Percentiles rank a stretch among this genome's conserved stretches.
Evolutionary conservation across 2,888 invertebrate species (phyloP).

Genomic region (Parelbella ahira): DNA sequence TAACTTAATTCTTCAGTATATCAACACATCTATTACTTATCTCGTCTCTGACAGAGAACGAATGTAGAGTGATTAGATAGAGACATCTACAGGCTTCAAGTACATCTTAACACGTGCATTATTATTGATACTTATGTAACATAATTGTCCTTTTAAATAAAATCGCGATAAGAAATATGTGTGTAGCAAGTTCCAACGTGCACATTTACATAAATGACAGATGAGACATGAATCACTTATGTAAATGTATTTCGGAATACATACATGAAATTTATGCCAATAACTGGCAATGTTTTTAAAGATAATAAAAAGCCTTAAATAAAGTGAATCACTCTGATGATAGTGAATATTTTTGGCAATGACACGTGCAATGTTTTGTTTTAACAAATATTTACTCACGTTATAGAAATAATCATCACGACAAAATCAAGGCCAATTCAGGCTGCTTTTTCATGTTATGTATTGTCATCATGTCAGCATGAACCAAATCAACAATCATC

Average conservation of each 20-base stretch:
- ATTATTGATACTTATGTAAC: too few relatives aligned
- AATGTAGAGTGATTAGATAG: too few relatives aligned
- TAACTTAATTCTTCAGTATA: too few relatives aligned
- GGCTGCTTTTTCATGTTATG: too few relatives aligned
- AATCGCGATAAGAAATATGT: slow-evolving; percentile 8
- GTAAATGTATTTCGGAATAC: slow-evolving; percentile 16
- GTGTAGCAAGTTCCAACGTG: slow-evolving; percentile 1
- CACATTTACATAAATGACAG: slow-evolving; percentile 21
- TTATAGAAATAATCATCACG: slow-evolving; percentile 1
- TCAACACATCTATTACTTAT: too few relatives aligned
- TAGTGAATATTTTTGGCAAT: slow-evolving; percentile 10
- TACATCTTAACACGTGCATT: too few relatives aligned
- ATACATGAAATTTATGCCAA: slow-evolving; percentile 23
- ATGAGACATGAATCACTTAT: slow-evolving; percentile 23
- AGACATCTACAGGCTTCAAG: too few relatives aligned
- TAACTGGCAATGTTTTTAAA: slow-evolving; percentile 23
- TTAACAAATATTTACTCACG: slow-evolving; percentile 17
- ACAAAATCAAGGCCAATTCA: too few relatives aligned
- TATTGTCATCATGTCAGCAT: too few relatives aligned
- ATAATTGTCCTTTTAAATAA: slow-evolving; percentile 18
- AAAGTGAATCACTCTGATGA: slow-evolving; percentile 17
- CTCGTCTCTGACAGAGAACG: too few relatives aligned
- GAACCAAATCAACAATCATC: too few relatives aligned
- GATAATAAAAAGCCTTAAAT: slow-evolving; percentile 22
- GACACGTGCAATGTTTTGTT: slow-evolving; percentile 15